These are phyloP conservation scores for Nemurella pictetii DNA, from an alignment of 2,888 invertebrate species.

Conservation along the genomic window DNA sequence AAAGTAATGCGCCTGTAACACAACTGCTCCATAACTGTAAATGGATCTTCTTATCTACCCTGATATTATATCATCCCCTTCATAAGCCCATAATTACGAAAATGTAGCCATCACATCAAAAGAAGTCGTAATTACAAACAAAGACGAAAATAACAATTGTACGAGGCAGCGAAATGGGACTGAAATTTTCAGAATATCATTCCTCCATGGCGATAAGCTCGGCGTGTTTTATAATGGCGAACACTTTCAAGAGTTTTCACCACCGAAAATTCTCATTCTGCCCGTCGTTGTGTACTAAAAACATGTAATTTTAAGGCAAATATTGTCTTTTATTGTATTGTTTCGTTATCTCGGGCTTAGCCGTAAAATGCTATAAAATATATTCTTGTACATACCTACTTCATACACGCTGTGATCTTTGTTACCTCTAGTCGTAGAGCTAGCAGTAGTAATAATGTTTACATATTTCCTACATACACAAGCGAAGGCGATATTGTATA, in stretches of 20 bases:
- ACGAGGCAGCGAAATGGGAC: neutral
- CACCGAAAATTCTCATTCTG: neutral
- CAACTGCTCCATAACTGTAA: neutral
- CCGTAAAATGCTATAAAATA: neutral
- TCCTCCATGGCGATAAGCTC: neutral
- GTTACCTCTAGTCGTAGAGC: neutral
- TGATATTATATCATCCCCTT: neutral
- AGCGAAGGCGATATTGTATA: neutral
- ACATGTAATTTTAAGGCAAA: conserved; percentile 3
- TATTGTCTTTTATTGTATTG: conserved; percentile 25
- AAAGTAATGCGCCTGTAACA: neutral
- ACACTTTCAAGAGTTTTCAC: neutral
- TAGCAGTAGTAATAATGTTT: neutral
- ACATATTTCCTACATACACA: neutral
- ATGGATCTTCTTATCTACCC: neutral
- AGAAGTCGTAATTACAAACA: neutral
- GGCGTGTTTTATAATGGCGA: neutral
- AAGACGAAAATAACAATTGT: neutral
- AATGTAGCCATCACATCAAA: neutral
- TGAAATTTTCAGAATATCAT: neutral
- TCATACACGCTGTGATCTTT: neutral
- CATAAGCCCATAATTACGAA: neutral
- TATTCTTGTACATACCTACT: neutral
- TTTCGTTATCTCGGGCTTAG: conserved; percentile 12
- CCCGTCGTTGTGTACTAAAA: neutral